Evolutionary conservation across 2,113 vertebrate genomes (phyloP), one percentile per base, ranked within the genome.

Genomic region (Corynorhinus townsendii): DNA sequence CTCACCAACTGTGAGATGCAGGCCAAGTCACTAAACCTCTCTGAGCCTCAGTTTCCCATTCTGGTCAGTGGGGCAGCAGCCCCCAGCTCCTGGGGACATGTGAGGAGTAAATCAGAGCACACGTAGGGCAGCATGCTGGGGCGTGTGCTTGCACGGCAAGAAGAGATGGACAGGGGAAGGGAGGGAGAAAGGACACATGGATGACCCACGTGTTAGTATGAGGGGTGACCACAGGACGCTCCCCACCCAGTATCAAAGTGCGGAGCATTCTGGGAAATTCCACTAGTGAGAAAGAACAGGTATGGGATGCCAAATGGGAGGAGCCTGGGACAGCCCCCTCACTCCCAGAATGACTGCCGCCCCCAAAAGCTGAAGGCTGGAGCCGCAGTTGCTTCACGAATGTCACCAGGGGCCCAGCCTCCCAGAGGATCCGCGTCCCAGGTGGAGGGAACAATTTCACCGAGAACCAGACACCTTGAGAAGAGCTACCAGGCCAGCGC

Each of bases 111-210:
- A 26, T 45, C 82, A 86, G 68, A 81, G 59, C 16, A 38, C 19
- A 17, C 2, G 12, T 0, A 17, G 54, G 22, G 10, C 52, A 45
- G 38, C 33, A 11, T 1, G 16, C 14, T 5, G 17, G 2, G 17
- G 66, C 1, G 19, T 5, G n/a, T 40, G 17, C 62, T 59, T 7
- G 11, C 10, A 2, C 28, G 28, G 45, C 75, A 83, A 28, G 73
- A 77, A 54, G 45, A 68, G 35, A 80, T 28, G 75, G 47, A 54
- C 49, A 22, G 49, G 33, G 56, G 38, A 8, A 47, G 24, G 79
- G 85, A 49, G 6, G 15, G 20, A 5, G 11, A n/a, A 77, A n/a
- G 52, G 59, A 33, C 0, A 0, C 35, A 4, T 0, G 15, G 47
- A 22, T 30, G 72, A 86, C 45, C 20, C n/a, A 45, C 26, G 15